These are phyloP conservation scores for Drosophila pseudoananassae DNA, from an alignment of 1,140 invertebrate species.

Conservation along the genomic window DNA sequence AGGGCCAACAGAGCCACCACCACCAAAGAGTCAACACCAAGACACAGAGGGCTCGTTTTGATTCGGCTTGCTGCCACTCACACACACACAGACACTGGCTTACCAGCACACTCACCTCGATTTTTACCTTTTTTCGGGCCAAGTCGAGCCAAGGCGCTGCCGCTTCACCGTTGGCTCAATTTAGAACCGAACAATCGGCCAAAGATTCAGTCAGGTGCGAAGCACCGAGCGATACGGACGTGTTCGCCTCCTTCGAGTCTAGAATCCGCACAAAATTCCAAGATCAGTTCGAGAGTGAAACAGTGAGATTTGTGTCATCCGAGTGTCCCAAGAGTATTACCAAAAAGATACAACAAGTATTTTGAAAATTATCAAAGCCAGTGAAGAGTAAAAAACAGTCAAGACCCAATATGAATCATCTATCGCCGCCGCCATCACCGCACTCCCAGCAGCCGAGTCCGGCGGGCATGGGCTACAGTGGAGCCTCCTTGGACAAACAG, in stretches of 20 bases:
- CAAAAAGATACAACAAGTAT: not conserved
- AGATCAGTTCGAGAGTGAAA: slow-evolving; percentile 28
- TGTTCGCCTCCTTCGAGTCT: slow-evolving; percentile 64
- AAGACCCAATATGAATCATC: slow-evolving; percentile 75
- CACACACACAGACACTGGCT: slow-evolving; percentile 7
- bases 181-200: slow-evolving; percentile 75
- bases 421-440: slow-evolving; percentile 82
- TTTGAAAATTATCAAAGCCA: slow-evolving; percentile 11
- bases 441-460: slow-evolving; percentile 79
- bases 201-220: slow-evolving; percentile 84
- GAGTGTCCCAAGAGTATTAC: slow-evolving; percentile 3
- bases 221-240: slow-evolving; percentile 83
- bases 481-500: slow-evolving; percentile 71
- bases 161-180: slow-evolving; percentile 82
- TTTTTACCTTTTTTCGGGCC: slow-evolving; percentile 50
- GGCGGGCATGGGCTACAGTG: slow-evolving; percentile 51
- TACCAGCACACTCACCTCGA: slow-evolving; percentile 49
- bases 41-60: slow-evolving; percentile 75
- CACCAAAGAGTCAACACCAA: too few relatives aligned
- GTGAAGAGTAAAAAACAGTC: slow-evolving; percentile 16
- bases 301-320: slow-evolving; percentile 40
- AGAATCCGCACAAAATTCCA: slow-evolving; percentile 26
- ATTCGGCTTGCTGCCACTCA: slow-evolving; percentile 65
- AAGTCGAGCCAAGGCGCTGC: slow-evolving; percentile 52
- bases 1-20: slow-evolving; percentile 26